Base-by-base conservation (phyloP, 1,140 invertebrate genomes). In the Ruditapes philippinarum region DNA sequence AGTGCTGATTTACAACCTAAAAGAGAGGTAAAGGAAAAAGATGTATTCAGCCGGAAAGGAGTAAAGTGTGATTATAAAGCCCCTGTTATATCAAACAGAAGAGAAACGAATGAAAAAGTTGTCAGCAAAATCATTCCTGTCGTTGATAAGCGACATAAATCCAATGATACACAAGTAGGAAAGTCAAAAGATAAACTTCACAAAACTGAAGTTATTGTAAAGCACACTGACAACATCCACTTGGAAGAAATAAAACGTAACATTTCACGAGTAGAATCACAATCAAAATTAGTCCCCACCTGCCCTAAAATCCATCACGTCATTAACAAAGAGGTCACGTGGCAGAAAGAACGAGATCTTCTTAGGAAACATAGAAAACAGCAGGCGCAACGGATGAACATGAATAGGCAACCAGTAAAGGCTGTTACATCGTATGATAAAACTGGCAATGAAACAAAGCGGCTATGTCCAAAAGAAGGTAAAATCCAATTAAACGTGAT, bases 361-460 rank as follows among this genome's bases (percentile, higher is more conserved):
- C 40, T 74, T 3, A 40, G 70, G 14, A 40, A 42, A 42, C 70
- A 74, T n/a, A 42, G 70, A n/a, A 45, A 74, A 14, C 70, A 74
- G 14, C 70, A 74, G n/a, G 70, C 70, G 5, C 11, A 74, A 14
- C 25, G 40, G 40, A 40, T 74, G n/a, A 74, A 74, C 0, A 1
- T 28, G 4, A 25, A 38, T 11, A 22, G 7, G 3, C 19, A 74
- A 45, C 70, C 70, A 25, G 7, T 74, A n/a, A 74, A 74, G 28
- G 38, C 70, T n/a, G 49, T 40, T 25, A 22, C 14, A 38, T 25
- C n/a, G 7, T 74, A 25, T 45, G 70, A 74, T 25, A 42, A 22
- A 9, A 25, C 5, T 14, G 70, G 40, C 3, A 74, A 49, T 49
- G 70, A 74, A 49, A 17, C 19, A 5, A 49, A 45, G 40, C 45